Base-by-base conservation (phyloP, 35 echinoderm and acorn worm species). In the Amphiura filiformis region DNA sequence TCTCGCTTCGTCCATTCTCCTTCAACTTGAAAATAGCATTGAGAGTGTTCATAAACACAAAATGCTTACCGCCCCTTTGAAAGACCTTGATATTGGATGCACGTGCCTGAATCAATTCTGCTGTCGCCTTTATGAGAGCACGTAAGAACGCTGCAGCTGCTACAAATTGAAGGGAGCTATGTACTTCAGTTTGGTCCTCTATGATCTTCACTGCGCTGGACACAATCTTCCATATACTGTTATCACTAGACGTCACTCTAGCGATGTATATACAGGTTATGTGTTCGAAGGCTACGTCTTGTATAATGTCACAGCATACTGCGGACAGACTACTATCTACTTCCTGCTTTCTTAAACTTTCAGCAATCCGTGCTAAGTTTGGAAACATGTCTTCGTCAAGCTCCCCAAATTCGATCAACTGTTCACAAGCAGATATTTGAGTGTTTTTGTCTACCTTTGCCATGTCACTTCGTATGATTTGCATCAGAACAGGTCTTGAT, bases 241-340 rank as follows among this genome's bases (percentile, higher is more conserved):
- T 5, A 0, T 32, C 38, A 41, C 32, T 18, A 39, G 9, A 40
- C 30, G 13, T 22, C 12, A 31, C 33, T 13, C 32, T 40, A 34
- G 37, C 75, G 13, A 87, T 38, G 7, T 7, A 3, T 0, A 5
- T 26, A 78, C 65, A 39, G 38, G 85, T 87, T 28, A 87, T 39
- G 85, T 87, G n/a, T 38, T 77, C 7, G 31, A 87, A 87, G 31
- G 57, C 85, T 12, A 36, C 31, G 1, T 87, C 85, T 22, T 42
- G 36, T 38, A 87, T 78, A 13, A 87, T 76, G 32, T 87, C 85
- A 87, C 85, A 87, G 32, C 85, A 87, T n/a, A 87, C 13, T 23
- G 38, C 41, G 26, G 85, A 32, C 13, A 87, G 33, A 35, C 34
- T 35, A 28, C 23, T 14, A 41, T 78, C 75, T 41, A 38, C 20